A percentile compares a stretch with the other conserved stretches of the same genome.
Conservation (phyloP, 2,888 invertebrate species). For the Thumatha senex region DNA sequence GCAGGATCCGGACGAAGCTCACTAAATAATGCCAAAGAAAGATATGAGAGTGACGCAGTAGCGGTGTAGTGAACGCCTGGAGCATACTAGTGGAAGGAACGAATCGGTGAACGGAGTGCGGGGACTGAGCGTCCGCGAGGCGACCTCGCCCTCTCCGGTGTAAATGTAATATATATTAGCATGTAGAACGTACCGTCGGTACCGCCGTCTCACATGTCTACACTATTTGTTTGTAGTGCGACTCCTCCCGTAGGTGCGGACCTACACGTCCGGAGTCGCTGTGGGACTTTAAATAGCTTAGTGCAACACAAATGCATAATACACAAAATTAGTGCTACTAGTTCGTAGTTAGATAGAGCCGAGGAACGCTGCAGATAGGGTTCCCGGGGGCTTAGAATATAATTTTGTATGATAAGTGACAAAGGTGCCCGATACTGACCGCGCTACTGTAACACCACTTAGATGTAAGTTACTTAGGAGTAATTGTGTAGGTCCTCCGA, state of each 20-base stretch:
- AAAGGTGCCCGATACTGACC: constrained; percentile 58
- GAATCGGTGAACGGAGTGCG: constrained; percentile 59
- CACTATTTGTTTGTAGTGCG: constrained; percentile 53
- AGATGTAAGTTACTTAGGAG: constrained; percentile 50
- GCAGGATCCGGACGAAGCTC: constrained; percentile 67
- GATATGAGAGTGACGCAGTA: constrained; percentile 59
- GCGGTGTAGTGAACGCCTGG: constrained; percentile 57
- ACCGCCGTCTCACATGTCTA: constrained; percentile 51
- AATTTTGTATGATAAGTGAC: constrained; percentile 45
- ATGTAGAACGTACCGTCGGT: constrained; percentile 14
- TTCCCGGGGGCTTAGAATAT: constrained; percentile 50
- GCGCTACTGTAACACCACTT: constrained; percentile 71
- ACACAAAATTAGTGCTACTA: constrained; percentile 73
- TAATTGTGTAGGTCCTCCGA: constrained; percentile 45
- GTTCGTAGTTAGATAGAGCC: constrained; percentile 59
- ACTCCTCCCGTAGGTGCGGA: constrained; percentile 63
- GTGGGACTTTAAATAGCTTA: constrained; percentile 50
- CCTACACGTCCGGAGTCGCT: constrained; percentile 66
- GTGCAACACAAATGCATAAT: constrained; percentile 75
- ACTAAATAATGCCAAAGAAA: constrained; percentile 82
- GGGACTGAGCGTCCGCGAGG: constrained; percentile 41
- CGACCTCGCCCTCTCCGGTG: constrained; percentile 35
- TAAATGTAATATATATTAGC: constrained; percentile 20
- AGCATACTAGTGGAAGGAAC: constrained; percentile 57
- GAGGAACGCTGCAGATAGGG: constrained; percentile 53